These are phyloP conservation scores for Taphrorychus bicolor DNA, from an alignment of 2,888 invertebrate species.

Conservation along the genomic window DNA sequence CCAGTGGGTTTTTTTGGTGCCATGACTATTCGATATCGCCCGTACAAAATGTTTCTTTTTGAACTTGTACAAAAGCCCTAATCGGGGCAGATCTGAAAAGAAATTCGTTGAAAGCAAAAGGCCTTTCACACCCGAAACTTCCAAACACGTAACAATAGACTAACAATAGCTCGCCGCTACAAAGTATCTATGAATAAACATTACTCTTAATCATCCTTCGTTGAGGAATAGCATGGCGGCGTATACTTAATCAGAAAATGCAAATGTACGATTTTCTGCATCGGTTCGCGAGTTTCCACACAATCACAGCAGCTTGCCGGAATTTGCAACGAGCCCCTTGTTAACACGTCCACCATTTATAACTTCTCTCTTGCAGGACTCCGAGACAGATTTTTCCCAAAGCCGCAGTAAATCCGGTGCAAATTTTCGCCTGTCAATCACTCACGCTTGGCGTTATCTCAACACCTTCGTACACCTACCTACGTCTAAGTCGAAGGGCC, in stretches of 20 bases:
- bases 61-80: no score
- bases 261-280: neutral
- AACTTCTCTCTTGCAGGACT: neutral
- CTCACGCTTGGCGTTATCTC: conserved; percentile 28
- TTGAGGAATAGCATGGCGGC: neutral
- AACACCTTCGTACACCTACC: neutral
- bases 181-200: conserved; percentile 4
- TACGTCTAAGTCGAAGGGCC: neutral
- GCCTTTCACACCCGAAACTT: no score
- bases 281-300: neutral
- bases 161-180: neutral
- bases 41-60: no score
- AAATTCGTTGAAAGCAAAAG: no score
- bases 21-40: no score
- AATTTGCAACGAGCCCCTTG: neutral
- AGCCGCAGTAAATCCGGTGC: neutral
- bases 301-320: neutral
- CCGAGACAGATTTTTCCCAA: no score
- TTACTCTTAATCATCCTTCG: neutral
- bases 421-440: conserved; percentile 32
- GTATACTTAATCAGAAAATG: conserved; percentile 6
- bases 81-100: no score
- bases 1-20: no score
- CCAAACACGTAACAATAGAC: no score
- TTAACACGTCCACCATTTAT: conserved; percentile 1